Evolutionary conservation across 2,113 vertebrate genomes (phyloP), one percentile per base, ranked within the genome.

Genomic region (Oenanthe oenanthe): DNA sequence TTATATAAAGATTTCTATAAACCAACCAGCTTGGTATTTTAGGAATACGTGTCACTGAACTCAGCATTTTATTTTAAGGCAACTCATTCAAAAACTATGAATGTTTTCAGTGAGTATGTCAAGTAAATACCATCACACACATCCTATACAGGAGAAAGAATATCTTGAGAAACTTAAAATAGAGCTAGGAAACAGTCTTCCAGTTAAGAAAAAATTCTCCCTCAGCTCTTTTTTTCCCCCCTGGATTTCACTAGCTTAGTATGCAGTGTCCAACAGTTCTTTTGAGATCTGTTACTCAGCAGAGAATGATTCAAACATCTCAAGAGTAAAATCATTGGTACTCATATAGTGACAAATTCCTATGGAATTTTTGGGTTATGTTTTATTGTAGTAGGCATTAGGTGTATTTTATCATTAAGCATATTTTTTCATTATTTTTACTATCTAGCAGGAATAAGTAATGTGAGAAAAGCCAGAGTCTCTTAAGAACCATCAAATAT

Each of bases 11-110:
- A 60, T 65, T 83, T 83, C 43, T 28, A 34, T 70, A 66, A 87
- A 61, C 38, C 20, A 75, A 2, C 5, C 54, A 73, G 31, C 25
- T 26, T 73, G 57, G 4, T 78, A 66, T 82, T 89, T 85, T 89
- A 78, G 48, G 36, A 89, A 61, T 63, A 78, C 0, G 0, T 73
- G 29, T 65, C 73, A 76, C 29, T 89, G 36, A 87, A 86, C 68
- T 85, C 22, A 60, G 19, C 60, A 34, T 66, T 91, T 81, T 82
- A 50, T 77, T 89, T 91, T 61, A 73, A 89, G 54, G 47, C 53
- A 75, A 50, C 47, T 95, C 63, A 63, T 91, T 94, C 16, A 82
- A 89, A 95, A 94, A 58, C 40, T 65, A 11, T 76, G 18, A 66
- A 19, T 0, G 1, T 73, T 89, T 95, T 88, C 67, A 91, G 32